Evolutionary conservation across 2,888 invertebrate species (phyloP), one percentile per base, ranked within the genome.

Genomic region (Stegophylla sp.): DNA sequence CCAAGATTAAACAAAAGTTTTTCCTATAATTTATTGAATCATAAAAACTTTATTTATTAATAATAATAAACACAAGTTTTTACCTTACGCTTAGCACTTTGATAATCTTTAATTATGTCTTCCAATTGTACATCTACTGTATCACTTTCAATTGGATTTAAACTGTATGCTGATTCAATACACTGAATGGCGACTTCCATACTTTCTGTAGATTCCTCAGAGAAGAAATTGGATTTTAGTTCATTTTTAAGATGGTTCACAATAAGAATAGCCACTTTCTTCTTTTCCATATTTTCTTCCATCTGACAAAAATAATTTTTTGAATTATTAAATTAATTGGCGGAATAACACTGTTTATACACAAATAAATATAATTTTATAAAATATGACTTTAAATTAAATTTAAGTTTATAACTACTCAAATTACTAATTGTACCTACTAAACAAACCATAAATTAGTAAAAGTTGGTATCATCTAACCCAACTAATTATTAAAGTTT

Each of bases 101-200:
- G 3, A 48, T 13, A 61, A 71, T 63, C 34, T n/a, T 63, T 61
- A 5, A 79, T 10, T 5, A 79, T 63, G 1, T 17, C 13, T 71
- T 79, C 69, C n/a, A 79, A 71, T 3, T 51, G 48, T 12, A 1
- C 1, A 1, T 48, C 12, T 20, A 71, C 13, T 26, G 13, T 0
- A n/a, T 71, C 41, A 13, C 51, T 41, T 28, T 71, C 71, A 9
- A 15, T 41, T 9, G 48, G 34, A 51, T 41, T 41, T 41, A 79
- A 59, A 61, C 10, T 51, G 26, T 71, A 83, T 51, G 83, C 82
- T 10, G 74, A 81, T 56, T 82, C 82, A 41, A 83, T 71, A 23
- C 83, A 83, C 7, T 83, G 82, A 26, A 83, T 74, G 13, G 79
- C 53, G 13, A 83, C 82, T 71, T 83, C 83, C 48, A 83, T 26